Evolutionary conservation across 2,797 vertebrate genomes (phyloP).

Genomic region (Ammospiza maritima): DNA sequence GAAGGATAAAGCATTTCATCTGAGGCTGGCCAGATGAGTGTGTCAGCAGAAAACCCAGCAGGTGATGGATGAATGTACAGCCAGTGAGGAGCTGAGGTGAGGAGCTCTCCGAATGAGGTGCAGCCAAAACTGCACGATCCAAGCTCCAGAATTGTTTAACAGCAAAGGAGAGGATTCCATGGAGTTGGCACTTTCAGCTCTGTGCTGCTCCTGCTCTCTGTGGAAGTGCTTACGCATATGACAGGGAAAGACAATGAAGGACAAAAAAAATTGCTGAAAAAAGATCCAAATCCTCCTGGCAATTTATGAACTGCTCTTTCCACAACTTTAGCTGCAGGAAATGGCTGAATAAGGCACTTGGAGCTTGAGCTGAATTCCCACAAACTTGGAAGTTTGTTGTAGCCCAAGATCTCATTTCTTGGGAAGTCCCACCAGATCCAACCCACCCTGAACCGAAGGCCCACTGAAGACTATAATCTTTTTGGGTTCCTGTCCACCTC

Average conservation of each 20-base stretch:
- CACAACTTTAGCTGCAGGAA: neutral
- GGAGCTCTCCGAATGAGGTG: neutral
- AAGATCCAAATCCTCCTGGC: neutral
- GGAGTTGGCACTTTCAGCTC: neutral
- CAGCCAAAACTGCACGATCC: neutral
- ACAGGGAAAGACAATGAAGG: neutral
- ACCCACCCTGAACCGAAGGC: neutral
- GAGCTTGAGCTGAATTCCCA: neutral
- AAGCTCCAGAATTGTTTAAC: neutral
- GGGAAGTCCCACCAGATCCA: neutral
- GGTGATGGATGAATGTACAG: neutral
- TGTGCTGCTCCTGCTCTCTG: neutral
- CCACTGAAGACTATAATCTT: neutral
- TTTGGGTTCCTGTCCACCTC: neutral
- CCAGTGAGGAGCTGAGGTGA: neutral
- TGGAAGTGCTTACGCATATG: neutral
- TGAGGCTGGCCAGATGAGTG: conserved; percentile 46
- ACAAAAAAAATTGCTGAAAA: neutral
- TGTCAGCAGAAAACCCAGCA: conserved; percentile 1
- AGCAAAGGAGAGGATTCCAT: neutral
- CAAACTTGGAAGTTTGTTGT: neutral
- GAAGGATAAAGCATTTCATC: conserved; percentile 51
- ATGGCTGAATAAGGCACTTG: neutral
- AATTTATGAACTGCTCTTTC: neutral
- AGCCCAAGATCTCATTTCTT: neutral